Evolutionary conservation across 2,888 invertebrate genomes (phyloP), one percentile per base, ranked within the genome.

Genomic region (Parnassius apollo): DNA sequence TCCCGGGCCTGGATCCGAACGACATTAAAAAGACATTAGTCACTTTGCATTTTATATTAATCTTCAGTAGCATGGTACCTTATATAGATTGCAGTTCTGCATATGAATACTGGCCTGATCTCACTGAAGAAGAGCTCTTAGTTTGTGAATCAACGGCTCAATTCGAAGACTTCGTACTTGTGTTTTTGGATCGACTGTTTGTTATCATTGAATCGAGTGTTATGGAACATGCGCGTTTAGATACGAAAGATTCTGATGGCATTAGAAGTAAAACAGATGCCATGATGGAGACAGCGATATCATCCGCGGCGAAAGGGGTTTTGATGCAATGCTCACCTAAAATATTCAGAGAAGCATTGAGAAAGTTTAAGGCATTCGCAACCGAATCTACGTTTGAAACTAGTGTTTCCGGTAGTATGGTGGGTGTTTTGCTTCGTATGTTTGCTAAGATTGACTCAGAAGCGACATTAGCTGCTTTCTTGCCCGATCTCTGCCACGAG

Each of bases 1-100:
- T 98, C 18, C 98, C 98, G 0, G 98, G 97, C 12, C 95, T 98
- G 52, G 98, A 98, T 82, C 95, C 97, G 0, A 98, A 98, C 77
- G 98, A 98, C 82, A 93, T 95, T 51, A 93, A 94, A 68, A 96
- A 96, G 82, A 95, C 95, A 35, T 88, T 95, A 59, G 93, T 95
- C 35, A 95, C 97, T 0, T 93, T 97, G 65, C 96, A 96, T 74
- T 95, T 97, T 75, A 94, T 98, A 61, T 93, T 95, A 4, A 94
- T 95, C 54, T 94, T 96, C 76, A 93, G 94, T 12, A 95, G 95
- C 69, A 93, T 97, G 90, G 94, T 98, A 42, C 97, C 98, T 0
- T 86, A 97, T 35, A 94, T 97, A 8, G 97, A 98, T 81, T 97
- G 96, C 68, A 97, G 98, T 8, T 93, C 94, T 12, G 96, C 97